A percentile compares a stretch with the other conserved stretches of the same genome.
Evolutionary conservation across 2,888 invertebrate genomes (phyloP).

Genomic region (Junonia oenone): DNA sequence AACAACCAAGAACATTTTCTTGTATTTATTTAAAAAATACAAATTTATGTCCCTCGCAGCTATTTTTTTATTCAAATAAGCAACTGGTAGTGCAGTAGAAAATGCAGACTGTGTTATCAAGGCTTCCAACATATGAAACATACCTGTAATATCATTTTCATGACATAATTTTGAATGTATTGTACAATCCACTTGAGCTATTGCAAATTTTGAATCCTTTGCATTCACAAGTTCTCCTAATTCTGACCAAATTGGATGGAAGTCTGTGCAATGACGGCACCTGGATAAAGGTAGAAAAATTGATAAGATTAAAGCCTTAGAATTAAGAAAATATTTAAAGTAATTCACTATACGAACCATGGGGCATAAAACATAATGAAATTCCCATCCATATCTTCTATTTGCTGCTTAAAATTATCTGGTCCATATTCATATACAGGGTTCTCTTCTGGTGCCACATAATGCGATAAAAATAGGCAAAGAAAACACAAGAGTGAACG

Average conservation of each 20-base stretch:
- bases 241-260: constrained; percentile 87
- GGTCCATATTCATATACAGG: constrained; percentile 77
- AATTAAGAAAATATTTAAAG: not conserved
- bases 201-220: constrained; percentile 81
- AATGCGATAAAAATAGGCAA: constrained; percentile 70
- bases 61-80: too few relatives aligned
- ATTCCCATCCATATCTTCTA: constrained; percentile 82
- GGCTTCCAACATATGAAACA: not conserved
- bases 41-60: too few relatives aligned
- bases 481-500: constrained; percentile 30
- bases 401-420: constrained; percentile 81
- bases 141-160: constrained; percentile 86
- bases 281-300: constrained; percentile 73
- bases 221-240: constrained; percentile 84
- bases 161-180: constrained; percentile 84
- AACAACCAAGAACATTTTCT: too few relatives aligned
- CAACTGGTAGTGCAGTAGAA: too few relatives aligned
- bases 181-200: constrained; percentile 91
- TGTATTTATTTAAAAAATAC: too few relatives aligned
- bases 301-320: not conserved
- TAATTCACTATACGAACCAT: constrained; percentile 77
- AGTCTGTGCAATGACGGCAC: constrained; percentile 91
- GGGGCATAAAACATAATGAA: constrained; percentile 90
- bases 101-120: too few relatives aligned
- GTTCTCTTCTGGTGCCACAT: constrained; percentile 84